Base-by-base conservation (phyloP, 2,113 vertebrate species). In the Xyliphius kryptos region DNA sequence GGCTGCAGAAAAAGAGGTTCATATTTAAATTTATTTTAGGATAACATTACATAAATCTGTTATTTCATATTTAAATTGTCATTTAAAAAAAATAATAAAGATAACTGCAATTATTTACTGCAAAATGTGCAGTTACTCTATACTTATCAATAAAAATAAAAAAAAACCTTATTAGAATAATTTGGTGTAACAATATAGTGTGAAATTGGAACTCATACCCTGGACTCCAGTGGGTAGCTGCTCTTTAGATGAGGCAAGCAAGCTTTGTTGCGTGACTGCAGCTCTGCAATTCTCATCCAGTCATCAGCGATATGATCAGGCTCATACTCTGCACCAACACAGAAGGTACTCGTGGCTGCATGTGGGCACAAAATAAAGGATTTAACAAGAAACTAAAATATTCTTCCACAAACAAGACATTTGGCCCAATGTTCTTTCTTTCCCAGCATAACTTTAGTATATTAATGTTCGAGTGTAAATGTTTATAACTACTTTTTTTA, bases 251-350 rank as follows among this genome's bases (percentile, higher is more conserved):
- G 95, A 0, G 91, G 94, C 0, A 88, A 89, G 2, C 91, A 89
- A 2, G 84, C 78, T 9, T 85, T 83, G 67, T 97, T 98, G 16
- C 94, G 87, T 50, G 86, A 76, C 83, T 98, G 95, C 9, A 98
- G 70, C 76, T 97, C 93, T 0, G 91, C 94, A 0, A 97, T 92
- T 38, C 95, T 89, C 75, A 82, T 89, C 95, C 95, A 98, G 46
- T 96, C 90, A 0, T 92, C 93, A 21, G 83, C 83, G 14, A 78
- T 67, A 3, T 77, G 83, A 0, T 98, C 94, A 0, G 93, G 94
- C 58, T 98, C 95, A 0, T 96, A 89, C 74, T 97, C 94, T 0
- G 76, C 56, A 6, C 82, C 86, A 1, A 82, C 77, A 8, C 81
- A 82, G 56, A 93, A 78, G 5, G 89, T 91, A 68, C 78, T 80